A percentile compares a stretch with the other conserved stretches of the same genome.
Evolutionary conservation across 2,113 vertebrate genomes (phyloP).

Genomic region (Tragelaphus imberbis): DNA sequence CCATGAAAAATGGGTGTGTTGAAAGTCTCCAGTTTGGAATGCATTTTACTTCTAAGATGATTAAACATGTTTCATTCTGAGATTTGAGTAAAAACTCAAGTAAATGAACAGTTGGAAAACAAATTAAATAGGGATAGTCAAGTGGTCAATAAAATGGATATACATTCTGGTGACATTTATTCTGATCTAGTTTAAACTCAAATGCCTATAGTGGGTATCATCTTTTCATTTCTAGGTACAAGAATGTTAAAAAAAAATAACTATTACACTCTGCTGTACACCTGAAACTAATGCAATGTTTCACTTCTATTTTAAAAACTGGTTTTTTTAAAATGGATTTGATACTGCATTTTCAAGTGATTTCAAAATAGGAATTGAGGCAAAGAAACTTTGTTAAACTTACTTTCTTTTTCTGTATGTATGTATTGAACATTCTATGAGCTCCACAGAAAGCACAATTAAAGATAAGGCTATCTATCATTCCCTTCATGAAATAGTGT

Average conservation of each 20-base stretch:
- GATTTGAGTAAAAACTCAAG: constrained; percentile 27
- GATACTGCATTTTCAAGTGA: background rate
- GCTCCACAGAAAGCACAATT: background rate
- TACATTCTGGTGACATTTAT: background rate
- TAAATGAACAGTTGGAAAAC: background rate
- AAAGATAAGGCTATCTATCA: background rate
- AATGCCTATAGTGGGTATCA: background rate
- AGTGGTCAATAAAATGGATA: background rate
- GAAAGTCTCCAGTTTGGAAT: constrained; percentile 1
- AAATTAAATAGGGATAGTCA: background rate
- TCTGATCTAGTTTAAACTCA: background rate
- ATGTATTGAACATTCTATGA: background rate
- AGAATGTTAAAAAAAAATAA: background rate
- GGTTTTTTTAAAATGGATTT: background rate
- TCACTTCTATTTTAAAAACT: background rate
- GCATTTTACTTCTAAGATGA: constrained; percentile 43
- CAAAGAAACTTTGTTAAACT: background rate
- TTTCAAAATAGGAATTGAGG: background rate
- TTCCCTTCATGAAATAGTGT: background rate
- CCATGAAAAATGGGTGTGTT: background rate
- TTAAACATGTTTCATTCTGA: constrained; percentile 29
- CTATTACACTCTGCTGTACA: background rate
- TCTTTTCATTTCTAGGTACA: background rate
- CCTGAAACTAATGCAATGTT: background rate
- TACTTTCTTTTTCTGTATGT: background rate